Evolutionary conservation across 2,888 invertebrate species (phyloP).

Genomic region (Brenthis daphne): DNA sequence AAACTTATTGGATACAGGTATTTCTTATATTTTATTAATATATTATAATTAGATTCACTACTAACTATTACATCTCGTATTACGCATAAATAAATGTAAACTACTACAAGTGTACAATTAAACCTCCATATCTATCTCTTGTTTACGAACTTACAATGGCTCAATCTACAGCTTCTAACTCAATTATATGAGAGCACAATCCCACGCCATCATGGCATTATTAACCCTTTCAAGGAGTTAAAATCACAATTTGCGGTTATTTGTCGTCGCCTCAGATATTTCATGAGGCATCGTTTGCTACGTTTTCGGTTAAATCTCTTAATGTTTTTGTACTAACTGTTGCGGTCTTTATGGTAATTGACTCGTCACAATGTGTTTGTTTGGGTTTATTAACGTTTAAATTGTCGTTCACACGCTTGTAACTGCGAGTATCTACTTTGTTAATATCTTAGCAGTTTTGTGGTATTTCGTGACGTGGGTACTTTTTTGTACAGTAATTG

Average conservation of each 20-base stretch:
- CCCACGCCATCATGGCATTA: conserved; percentile 69
- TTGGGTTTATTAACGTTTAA: conserved; percentile 40
- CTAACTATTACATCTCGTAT: not conserved
- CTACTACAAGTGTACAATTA: conserved; percentile 21
- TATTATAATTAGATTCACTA: no score
- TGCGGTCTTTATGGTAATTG: conserved; percentile 59
- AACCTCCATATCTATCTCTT: conserved; percentile 22
- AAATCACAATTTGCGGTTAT: conserved; percentile 79
- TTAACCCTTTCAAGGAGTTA: conserved; percentile 78
- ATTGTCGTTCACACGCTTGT: conserved; percentile 34
- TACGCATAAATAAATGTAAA: conserved; percentile 3
- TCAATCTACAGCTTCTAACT: conserved; percentile 77
- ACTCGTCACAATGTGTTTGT: conserved; percentile 46
- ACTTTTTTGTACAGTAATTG: not conserved
- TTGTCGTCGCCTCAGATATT: conserved; percentile 64
- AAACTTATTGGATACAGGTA: no score
- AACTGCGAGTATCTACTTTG: conserved; percentile 1
- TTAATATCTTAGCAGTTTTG: conserved; percentile 11
- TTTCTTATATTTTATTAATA: no score
- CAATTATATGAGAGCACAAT: conserved; percentile 68
- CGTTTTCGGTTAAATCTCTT: conserved; percentile 62
- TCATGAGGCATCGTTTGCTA: conserved; percentile 51
- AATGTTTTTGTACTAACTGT: conserved; percentile 55
- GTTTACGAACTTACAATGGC: conserved; percentile 62
- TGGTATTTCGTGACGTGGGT: not conserved